Evolutionary conservation across 2,888 invertebrate genomes (phyloP).

Genomic region (Zygothrica quintamaculata): DNA sequence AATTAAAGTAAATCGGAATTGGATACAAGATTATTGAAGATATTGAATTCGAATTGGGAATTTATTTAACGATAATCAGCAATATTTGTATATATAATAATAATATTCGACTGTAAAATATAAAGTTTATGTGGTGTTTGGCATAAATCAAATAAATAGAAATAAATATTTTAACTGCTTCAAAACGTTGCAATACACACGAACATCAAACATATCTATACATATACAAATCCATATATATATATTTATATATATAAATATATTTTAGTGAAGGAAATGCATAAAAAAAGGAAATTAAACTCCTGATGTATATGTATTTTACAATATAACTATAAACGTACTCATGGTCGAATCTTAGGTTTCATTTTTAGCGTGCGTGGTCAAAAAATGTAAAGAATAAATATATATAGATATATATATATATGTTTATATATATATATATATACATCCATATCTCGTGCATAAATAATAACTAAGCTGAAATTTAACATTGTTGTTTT

Average conservation of each 20-base stretch:
- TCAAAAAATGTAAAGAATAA: conserved; percentile 14
- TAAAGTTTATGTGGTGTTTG: conserved; percentile 48
- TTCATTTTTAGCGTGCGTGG: conserved; percentile 45
- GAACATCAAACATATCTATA: conserved; percentile 21
- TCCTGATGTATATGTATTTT: conserved; percentile 2
- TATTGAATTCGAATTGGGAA: conserved; percentile 77
- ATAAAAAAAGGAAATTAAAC: conserved; percentile 41
- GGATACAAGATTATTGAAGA: conserved; percentile 68
- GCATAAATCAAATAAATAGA: conserved; percentile 37
- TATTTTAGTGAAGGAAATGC: conserved; percentile 29
- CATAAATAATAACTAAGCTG: conserved; percentile 73
- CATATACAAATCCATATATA: conserved; percentile 8
- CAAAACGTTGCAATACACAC: conserved; percentile 46
- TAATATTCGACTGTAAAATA: conserved; percentile 79
- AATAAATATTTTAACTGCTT: conserved; percentile 47
- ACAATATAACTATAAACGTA: conserved; percentile 27
- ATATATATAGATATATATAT: conserved; percentile 4
- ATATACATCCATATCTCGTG: conserved; percentile 12
- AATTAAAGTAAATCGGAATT: too few species aligned
- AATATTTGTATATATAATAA: too few species aligned
- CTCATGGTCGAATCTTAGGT: conserved; percentile 39
- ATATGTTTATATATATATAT: background rate
- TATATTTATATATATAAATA: background rate
- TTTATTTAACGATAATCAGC: conserved; percentile 81
- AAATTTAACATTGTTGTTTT: conserved; percentile 71